Percentiles rank a stretch among this genome's conserved stretches.
Evolutionary conservation across 2,113 vertebrate species (phyloP).

Genomic region (Stercorarius parasiticus): DNA sequence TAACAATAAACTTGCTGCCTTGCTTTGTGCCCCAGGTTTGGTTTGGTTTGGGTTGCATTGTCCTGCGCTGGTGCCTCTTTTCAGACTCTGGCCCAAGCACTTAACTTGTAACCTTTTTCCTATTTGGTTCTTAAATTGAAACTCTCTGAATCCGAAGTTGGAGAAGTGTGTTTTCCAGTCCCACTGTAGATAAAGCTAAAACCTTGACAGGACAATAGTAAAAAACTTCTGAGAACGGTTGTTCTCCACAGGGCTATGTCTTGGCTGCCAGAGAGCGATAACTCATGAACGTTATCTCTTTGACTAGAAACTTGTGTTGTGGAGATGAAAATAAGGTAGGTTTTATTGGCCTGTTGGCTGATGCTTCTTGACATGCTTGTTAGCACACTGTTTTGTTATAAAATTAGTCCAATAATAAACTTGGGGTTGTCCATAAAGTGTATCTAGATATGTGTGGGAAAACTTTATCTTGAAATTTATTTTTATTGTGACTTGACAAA

Average conservation of each 20-base stretch:
- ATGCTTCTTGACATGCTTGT: too few relatives aligned
- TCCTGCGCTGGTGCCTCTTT: background rate
- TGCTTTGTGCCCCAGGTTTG: background rate
- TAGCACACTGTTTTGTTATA: background rate
- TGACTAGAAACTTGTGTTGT: background rate
- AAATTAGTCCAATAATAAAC: background rate
- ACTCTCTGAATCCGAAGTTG: background rate
- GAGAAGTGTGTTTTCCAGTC: background rate
- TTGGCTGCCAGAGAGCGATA: background rate
- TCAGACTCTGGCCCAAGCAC: background rate
- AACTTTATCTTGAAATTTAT: background rate
- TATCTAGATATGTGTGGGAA: background rate
- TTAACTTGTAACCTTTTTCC: background rate
- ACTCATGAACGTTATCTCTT: accelerated
- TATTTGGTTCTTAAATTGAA: accelerated
- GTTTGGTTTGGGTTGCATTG: background rate
- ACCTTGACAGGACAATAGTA: background rate
- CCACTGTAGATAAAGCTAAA: background rate
- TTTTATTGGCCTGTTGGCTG: background rate
- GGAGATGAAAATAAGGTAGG: background rate
- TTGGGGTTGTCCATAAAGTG: background rate
- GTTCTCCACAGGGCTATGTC: accelerated
- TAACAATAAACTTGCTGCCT: accelerated
- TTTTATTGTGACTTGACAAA: background rate
- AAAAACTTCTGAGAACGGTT: background rate